Percentiles rank a stretch among this genome's conserved stretches.
phyloP scores from a whole-genome alignment of 1,140 invertebrate species.

The Pseudomyrmex pallidus region DNA sequence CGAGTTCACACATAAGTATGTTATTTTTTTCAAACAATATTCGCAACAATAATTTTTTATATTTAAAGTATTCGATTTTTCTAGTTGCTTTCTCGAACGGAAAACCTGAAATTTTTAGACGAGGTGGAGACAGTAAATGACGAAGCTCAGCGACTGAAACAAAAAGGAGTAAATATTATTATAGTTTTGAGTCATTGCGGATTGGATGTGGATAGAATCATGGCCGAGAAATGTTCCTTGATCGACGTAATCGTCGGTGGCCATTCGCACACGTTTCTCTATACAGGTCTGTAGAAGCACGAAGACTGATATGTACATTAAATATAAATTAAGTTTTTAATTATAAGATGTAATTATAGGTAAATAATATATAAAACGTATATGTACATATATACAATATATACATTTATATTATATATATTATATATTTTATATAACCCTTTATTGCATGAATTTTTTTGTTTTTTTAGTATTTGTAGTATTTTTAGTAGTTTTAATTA shows the following conservation, averaged over 20 bases:
- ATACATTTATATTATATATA: too few species aligned
- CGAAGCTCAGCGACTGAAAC: constrained; percentile 88
- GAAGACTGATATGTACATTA: not conserved
- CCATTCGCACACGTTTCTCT: constrained; percentile 94
- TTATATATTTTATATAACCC: too few species aligned
- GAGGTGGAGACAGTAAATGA: constrained; percentile 88
- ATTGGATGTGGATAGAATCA: constrained; percentile 88
- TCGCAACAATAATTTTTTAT: constrained; percentile 2
- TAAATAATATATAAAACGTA: too few species aligned
- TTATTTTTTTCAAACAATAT: not conserved
- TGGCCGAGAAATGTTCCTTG: constrained; percentile 88
- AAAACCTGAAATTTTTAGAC: constrained; percentile 88
- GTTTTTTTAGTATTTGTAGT: too few species aligned
- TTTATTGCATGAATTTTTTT: too few species aligned
- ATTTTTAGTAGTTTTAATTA: too few species aligned
- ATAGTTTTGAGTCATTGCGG: constrained; percentile 93
- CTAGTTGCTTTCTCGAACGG: constrained; percentile 87
- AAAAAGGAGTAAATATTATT: constrained; percentile 89
- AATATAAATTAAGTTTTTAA: constrained; percentile 16
- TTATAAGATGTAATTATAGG: too few species aligned
- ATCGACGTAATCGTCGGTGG: constrained; percentile 94
- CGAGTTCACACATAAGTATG: not conserved
- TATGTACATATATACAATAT: too few species aligned
- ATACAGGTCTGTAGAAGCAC: constrained; percentile 81
- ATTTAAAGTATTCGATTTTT: constrained; percentile 34